phyloP scores from a whole-genome alignment of 2,113 vertebrate genomes.

The Poeciliopsis retropinna region DNA sequence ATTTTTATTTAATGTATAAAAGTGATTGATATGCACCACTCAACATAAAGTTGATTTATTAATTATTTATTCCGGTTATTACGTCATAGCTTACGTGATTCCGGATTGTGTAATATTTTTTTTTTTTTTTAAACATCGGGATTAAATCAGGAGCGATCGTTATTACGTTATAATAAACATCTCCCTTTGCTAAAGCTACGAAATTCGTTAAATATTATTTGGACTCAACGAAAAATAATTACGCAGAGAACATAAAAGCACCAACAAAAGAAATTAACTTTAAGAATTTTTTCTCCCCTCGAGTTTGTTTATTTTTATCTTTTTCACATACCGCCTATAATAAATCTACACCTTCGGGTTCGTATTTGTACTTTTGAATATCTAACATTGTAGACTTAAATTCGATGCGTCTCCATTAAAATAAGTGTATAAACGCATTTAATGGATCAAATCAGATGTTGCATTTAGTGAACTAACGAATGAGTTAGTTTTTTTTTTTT shows the following conservation, averaged over 20 bases:
- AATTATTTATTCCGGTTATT: background rate
- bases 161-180: background rate
- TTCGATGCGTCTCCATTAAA: background rate
- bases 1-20: background rate
- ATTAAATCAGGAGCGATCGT: background rate
- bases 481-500: background rate
- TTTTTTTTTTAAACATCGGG: background rate
- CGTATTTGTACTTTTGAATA: background rate
- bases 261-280: background rate
- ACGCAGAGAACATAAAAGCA: background rate
- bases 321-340: background rate
- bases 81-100: background rate
- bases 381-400: background rate
- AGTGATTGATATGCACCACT: background rate
- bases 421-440: background rate
- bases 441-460: background rate
- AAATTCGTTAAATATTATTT: constrained; percentile 70
- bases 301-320: too few species aligned
- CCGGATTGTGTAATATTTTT: background rate
- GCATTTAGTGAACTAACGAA: too few species aligned
- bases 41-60: background rate
- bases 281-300: background rate
- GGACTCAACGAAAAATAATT: constrained; percentile 64
- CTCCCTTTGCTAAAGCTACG: background rate
- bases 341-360: background rate